Base-by-base conservation (phyloP, 1,140 invertebrate genomes). In the Coptotermes formosanus region DNA sequence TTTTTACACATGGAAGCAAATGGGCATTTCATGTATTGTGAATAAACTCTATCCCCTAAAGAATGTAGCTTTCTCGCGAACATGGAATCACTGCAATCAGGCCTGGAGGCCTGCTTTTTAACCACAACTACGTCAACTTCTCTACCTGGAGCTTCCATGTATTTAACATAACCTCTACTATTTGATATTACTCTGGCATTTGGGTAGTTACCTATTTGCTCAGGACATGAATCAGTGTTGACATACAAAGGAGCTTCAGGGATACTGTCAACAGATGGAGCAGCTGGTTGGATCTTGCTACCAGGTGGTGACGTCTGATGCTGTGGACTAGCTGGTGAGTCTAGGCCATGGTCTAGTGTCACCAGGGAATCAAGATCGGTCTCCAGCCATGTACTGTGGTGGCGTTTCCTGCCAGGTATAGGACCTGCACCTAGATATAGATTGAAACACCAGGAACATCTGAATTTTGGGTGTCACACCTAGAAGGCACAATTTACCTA, bases 331-430 rank as follows among this genome's bases (percentile, higher is more conserved):
- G 82, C 64, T 30, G 91, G 90, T 4, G 90, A 90, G 75, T 90
- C 90, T 11, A 90, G 87, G 7, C 93, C 93, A 87, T 94, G 93
- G 88, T 95, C 95, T 38, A 93, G 90, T 0, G 94, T 95, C 85
- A 94, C 92, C 86, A 95, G 94, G 0, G 95, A 94, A 89, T 98
- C 97, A 52, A 98, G 90, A 91, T 98, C 97, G 2, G 97, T 98
- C 91, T 98, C 97, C n/a, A 96, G 91, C 95, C 97, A 98, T 21
- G 94, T 91, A 69, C 87, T 89, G 16, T 89, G 88, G 64, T 93
- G 44, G 91, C 89, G 87, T 84, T 89, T 88, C 52, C 88, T 89
- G 14, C 89, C 87, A 38, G 90, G 89, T 30, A 91, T 88, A 64
- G 91, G 88, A n/a, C 89, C 89, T 75, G 89, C 90, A 59, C 90